Evolutionary conservation across 1,140 invertebrate genomes (phyloP).

Genomic region (Adoxophyes honmai): DNA sequence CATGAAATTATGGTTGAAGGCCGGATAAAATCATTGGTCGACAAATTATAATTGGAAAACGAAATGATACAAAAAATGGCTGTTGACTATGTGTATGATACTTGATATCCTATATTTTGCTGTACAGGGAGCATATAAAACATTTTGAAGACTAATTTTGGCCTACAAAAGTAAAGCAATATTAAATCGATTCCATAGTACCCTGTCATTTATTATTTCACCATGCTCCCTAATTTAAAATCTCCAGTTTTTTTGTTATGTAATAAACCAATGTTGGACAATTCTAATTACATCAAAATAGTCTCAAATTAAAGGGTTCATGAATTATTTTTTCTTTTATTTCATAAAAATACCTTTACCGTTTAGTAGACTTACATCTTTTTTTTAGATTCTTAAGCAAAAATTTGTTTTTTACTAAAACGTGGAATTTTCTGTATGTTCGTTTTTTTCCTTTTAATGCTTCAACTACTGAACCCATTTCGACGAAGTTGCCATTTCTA

Average conservation of each 20-base stretch:
- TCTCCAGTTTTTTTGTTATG: not conserved
- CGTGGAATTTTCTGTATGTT: too few relatives aligned
- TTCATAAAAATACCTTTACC: too few relatives aligned
- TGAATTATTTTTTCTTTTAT: constrained; percentile 27
- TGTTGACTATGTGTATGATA: not conserved
- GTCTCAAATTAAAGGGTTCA: constrained; percentile 65
- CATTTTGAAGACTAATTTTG: not conserved
- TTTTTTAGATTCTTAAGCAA: too few relatives aligned
- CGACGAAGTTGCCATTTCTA: too few relatives aligned
- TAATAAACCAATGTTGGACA: not conserved
- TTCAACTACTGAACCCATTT: too few relatives aligned
- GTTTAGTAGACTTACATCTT: too few relatives aligned
- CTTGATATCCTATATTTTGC: constrained; percentile 2
- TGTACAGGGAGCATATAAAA: constrained; percentile 1
- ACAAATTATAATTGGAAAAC: constrained; percentile 1
- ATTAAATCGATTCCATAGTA: not conserved
- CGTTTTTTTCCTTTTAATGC: too few relatives aligned
- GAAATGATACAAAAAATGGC: not conserved
- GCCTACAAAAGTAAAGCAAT: not conserved
- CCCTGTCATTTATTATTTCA: not conserved
- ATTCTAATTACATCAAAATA: constrained; percentile 32
- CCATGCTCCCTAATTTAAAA: not conserved
- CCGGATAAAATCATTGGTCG: too few relatives aligned
- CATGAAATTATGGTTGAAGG: too few relatives aligned
- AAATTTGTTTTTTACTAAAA: too few relatives aligned